Evolutionary conservation across 2,888 invertebrate species (phyloP).

Genomic region (Nomada ferruginata): DNA sequence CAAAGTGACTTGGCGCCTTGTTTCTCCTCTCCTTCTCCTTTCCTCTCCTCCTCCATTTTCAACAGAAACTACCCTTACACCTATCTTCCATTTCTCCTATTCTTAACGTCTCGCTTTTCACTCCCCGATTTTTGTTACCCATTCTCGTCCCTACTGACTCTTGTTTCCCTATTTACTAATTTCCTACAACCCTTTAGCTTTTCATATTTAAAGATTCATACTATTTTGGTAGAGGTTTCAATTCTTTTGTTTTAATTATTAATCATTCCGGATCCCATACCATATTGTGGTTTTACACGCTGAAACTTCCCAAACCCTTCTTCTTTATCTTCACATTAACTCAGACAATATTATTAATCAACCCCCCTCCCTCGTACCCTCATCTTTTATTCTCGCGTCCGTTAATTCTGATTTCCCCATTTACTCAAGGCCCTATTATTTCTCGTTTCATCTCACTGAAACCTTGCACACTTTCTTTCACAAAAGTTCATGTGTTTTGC

Average conservation of each 20-base stretch:
- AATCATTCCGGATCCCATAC: too few relatives aligned
- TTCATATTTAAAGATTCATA: not conserved
- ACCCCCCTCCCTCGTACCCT: too few relatives aligned
- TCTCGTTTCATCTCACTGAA: too few relatives aligned
- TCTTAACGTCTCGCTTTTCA: not conserved
- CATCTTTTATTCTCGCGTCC: too few relatives aligned
- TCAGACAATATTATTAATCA: not conserved
- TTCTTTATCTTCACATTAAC: not conserved
- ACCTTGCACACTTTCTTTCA: too few relatives aligned
- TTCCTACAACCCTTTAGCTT: too few relatives aligned
- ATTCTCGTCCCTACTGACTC: not conserved
- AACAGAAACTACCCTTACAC: not conserved
- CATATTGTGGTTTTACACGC: not conserved
- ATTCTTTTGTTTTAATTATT: not conserved
- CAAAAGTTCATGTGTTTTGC: too few relatives aligned
- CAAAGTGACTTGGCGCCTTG: constrained; percentile 81
- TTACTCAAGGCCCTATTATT: too few relatives aligned
- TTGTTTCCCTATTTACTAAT: not conserved
- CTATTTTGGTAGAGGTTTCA: not conserved
- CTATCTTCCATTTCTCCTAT: not conserved
- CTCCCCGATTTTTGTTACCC: not conserved
- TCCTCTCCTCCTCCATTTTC: constrained; percentile 18
- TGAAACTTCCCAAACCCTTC: not conserved
- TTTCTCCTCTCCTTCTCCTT: constrained; percentile 66
- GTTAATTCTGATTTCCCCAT: too few relatives aligned